Percentiles rank a stretch among this genome's conserved stretches.
Conservation (phyloP, 92 coral and sea anemone species). For the Zoanthus solanderi region DNA sequence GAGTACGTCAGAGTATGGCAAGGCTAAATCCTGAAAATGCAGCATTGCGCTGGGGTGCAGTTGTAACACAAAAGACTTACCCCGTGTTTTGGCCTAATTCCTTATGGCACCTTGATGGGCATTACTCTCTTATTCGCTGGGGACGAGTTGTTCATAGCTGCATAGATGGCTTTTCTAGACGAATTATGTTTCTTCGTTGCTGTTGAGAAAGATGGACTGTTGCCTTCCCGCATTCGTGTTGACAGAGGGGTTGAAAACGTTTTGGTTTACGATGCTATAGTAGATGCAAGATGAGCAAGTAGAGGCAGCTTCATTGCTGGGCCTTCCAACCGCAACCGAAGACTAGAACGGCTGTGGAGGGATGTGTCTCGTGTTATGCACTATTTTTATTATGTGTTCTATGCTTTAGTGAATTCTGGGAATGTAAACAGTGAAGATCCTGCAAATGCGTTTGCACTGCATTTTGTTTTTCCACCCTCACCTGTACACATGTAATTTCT, state of each 20-base stretch:
- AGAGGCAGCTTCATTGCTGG: constrained; percentile 21
- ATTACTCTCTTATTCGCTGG: constrained; percentile 61
- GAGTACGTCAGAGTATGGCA: constrained; percentile 40
- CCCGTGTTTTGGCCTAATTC: constrained; percentile 60
- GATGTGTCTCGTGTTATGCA: constrained; percentile 5
- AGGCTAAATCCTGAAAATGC: constrained; percentile 49
- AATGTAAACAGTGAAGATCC: constrained; percentile 2
- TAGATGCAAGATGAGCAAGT: constrained; percentile 6
- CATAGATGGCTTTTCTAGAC: constrained; percentile 62
- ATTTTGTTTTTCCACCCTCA: constrained; percentile 15
- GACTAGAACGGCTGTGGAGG: not conserved
- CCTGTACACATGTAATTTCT: too few relatives aligned
- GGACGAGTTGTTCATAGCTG: constrained; percentile 52
- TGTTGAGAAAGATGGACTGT: constrained; percentile 54
- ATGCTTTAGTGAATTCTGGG: not conserved
- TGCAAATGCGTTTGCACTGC: not conserved
- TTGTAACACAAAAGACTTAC: constrained; percentile 59
- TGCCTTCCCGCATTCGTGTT: constrained; percentile 72
- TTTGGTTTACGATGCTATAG: constrained; percentile 19
- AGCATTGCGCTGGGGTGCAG: constrained; percentile 48
- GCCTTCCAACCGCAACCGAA: not conserved
- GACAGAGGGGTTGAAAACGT: constrained; percentile 53
- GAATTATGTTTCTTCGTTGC: constrained; percentile 54
- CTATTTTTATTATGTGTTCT: not conserved
- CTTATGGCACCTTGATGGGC: constrained; percentile 61